phyloP scores from a whole-genome alignment of 2,888 invertebrate species.

The Panopea generosa region DNA sequence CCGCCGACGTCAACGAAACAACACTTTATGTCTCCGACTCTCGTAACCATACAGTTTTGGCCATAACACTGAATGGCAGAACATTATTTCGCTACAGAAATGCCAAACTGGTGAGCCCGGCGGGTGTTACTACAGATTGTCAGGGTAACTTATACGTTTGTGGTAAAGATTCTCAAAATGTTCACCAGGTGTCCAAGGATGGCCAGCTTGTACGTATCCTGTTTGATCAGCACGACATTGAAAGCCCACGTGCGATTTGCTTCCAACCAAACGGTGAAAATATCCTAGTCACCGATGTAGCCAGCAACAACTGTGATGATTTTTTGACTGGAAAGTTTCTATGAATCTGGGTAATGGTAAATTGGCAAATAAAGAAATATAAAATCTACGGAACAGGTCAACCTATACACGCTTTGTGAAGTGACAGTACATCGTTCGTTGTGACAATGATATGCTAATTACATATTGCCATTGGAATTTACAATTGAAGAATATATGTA shows the following conservation, averaged over 20 bases:
- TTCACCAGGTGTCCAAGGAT: slow-evolving; percentile 47
- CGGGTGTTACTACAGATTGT: slow-evolving; percentile 45
- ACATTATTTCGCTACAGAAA: slow-evolving; percentile 51
- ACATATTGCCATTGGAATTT: too few relatives aligned
- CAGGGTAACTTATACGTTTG: slow-evolving; percentile 59
- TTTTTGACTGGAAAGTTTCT: slow-evolving; percentile 40
- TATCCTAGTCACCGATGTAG: slow-evolving; percentile 47
- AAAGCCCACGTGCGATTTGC: slow-evolving; percentile 47
- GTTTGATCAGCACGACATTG: slow-evolving; percentile 25
- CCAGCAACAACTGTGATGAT: slow-evolving; percentile 38
- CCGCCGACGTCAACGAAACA: slow-evolving; percentile 32
- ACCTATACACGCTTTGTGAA: too few relatives aligned
- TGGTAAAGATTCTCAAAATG: slow-evolving; percentile 58
- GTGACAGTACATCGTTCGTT: too few relatives aligned
- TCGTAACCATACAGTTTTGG: slow-evolving; percentile 27
- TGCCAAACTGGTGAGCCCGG: slow-evolving; percentile 37
- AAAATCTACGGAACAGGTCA: too few relatives aligned
- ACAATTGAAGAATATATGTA: too few relatives aligned
- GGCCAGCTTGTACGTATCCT: slow-evolving; percentile 49
- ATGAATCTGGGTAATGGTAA: slow-evolving; percentile 20
- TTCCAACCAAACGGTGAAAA: slow-evolving; percentile 47
- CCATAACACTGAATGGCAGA: slow-evolving; percentile 37
- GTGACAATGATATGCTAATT: too few relatives aligned
- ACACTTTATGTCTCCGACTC: slow-evolving; percentile 49
- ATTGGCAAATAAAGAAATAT: too few relatives aligned